Conservation (phyloP, 2,888 invertebrate genomes). For the Listrodromus nycthemerus region DNA sequence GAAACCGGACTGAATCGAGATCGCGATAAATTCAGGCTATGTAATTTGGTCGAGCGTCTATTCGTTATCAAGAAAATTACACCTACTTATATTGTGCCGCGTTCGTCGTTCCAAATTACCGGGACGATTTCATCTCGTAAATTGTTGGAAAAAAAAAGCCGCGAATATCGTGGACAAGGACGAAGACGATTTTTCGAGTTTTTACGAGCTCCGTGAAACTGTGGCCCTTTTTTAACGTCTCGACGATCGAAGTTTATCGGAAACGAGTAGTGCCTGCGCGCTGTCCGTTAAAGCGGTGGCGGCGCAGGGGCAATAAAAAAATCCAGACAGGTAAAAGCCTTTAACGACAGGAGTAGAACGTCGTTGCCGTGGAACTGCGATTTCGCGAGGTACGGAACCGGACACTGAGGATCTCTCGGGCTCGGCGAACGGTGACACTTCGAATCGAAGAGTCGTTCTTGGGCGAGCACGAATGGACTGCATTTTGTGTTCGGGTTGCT, state of each 20-base stretch:
- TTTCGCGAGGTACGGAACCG: slow-evolving; percentile 47
- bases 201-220: slow-evolving; percentile 64
- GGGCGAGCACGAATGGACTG: slow-evolving; percentile 58
- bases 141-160: slow-evolving; percentile 39
- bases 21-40: slow-evolving; percentile 58
- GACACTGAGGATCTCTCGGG: slow-evolving; percentile 32
- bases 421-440: slow-evolving; percentile 37
- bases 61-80: slow-evolving; percentile 52
- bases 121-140: slow-evolving; percentile 63
- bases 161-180: slow-evolving; percentile 17
- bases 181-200: slow-evolving; percentile 55
- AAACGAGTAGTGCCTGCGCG: slow-evolving; percentile 20
- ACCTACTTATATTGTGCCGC: slow-evolving; percentile 8
- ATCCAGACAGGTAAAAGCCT: slow-evolving; percentile 66
- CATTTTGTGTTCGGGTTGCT: slow-evolving; percentile 27
- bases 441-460: slow-evolving; percentile 52
- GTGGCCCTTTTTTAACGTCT: slow-evolving; percentile 56
- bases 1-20: slow-evolving; percentile 40
- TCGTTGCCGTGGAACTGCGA: slow-evolving; percentile 43
- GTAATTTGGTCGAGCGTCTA: slow-evolving; percentile 52
- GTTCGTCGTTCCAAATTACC: slow-evolving; percentile 51
- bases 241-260: slow-evolving; percentile 66
- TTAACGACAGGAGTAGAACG: slow-evolving; percentile 70
- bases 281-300: slow-evolving; percentile 23
- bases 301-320: slow-evolving; percentile 66